Base-by-base conservation (phyloP, 2,797 vertebrate genomes). In the Hephaestus fuliginosus region DNA sequence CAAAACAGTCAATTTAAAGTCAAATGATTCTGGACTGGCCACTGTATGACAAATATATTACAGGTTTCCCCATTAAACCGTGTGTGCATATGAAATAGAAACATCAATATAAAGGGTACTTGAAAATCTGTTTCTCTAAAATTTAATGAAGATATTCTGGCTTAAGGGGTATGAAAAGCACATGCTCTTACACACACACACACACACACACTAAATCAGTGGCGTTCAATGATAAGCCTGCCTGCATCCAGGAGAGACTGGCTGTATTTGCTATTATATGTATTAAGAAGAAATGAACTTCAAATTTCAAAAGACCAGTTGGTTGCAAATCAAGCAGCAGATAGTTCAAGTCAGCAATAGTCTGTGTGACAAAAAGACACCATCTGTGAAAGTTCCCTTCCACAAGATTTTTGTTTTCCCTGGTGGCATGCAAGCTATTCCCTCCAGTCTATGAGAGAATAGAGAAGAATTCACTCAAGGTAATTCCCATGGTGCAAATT, bases 401-500 rank as follows among this genome's bases (percentile, higher is more conserved):
- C n/a, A 39, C 20, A 66, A 57, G 49, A 55, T 36, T 70, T 39
- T 70, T 48, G 69, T 74, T 60, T 76, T 76, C 28, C 44, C 28
- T 5, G 5, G 17, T 28, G 52, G 51, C 33, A 77, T 77, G 66
- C 39, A 2, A 70, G 5, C 22, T 51, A 76, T 66, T 71, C 57
- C 7, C 22, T 74, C 41, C 41, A 51, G 44, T 75, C 18, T 20
- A 20, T 55, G 39, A 69, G 53, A 60, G 18, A 65, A 30, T 13
- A 8, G 3, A n/a, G 7, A 49, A 28, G 57, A 80, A 51, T 65
- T 15, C 53, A 18, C 44, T 74, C 68, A 77, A 71, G 70, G 72
- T 62, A 57, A 80, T 57, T 77, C 72, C 70, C 65, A 83, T 6
- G 18, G 39, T 63, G 46, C n/a, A 36, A 33, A 61, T 4, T 22